Conservation (phyloP, 2,113 vertebrate species). For the Oryzias celebensis region DNA sequence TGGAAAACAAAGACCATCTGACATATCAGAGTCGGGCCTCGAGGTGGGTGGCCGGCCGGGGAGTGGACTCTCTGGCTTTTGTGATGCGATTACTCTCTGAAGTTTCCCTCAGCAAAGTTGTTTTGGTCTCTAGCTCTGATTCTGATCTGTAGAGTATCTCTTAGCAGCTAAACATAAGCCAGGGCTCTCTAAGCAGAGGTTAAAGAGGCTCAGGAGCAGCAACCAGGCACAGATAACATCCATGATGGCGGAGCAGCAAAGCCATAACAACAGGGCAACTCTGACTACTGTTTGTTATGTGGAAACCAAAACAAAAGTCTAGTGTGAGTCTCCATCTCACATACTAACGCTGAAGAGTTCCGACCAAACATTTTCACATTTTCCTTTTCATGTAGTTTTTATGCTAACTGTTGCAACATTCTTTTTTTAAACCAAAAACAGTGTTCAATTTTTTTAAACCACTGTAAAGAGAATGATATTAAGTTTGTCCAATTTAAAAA, state of each 20-base stretch:
- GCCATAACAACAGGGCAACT: neutral
- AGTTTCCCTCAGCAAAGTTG: slow-evolving; percentile 8
- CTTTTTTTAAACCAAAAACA: too few relatives aligned
- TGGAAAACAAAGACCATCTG: slow-evolving; percentile 54
- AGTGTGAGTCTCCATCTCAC: too few relatives aligned
- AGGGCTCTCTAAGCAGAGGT: slow-evolving; percentile 14
- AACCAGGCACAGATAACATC: slow-evolving; percentile 19
- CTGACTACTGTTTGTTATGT: neutral
- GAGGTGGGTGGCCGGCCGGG: slow-evolving; percentile 54
- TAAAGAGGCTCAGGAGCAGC: slow-evolving; percentile 19
- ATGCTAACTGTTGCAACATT: too few relatives aligned
- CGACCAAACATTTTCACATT: too few relatives aligned
- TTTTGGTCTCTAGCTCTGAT: neutral
- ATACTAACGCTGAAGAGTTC: too few relatives aligned
- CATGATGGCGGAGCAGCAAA: neutral
- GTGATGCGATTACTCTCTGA: slow-evolving; percentile 26
- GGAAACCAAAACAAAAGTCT: slow-evolving; percentile 15
- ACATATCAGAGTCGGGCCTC: slow-evolving; percentile 37
- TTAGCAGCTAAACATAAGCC: slow-evolving; percentile 17
- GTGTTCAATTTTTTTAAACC: too few relatives aligned
- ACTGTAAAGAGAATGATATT: too few relatives aligned
- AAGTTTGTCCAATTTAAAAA: too few relatives aligned
- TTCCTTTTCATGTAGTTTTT: too few relatives aligned
- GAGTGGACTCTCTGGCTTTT: neutral
- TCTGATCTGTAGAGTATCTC: slow-evolving; percentile 8